Evolutionary conservation across 1,140 invertebrate genomes (phyloP).

Genomic region (Leptinotarsa texana): DNA sequence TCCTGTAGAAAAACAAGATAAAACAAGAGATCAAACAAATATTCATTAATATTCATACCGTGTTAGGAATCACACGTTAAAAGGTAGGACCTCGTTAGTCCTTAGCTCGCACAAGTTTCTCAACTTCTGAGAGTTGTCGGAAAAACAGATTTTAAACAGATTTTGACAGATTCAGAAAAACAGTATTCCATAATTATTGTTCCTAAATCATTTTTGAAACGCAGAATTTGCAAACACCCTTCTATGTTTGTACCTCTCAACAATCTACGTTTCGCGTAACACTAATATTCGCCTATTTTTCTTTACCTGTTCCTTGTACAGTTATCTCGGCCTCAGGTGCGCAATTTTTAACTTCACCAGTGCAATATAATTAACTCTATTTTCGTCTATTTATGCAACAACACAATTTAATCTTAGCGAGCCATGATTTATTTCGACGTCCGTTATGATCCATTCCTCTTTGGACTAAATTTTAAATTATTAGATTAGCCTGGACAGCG

Average conservation of each 20-base stretch:
- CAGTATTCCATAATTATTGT: too few species aligned
- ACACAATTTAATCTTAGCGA: conserved; percentile 29
- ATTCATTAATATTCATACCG: too few species aligned
- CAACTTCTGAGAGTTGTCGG: too few species aligned
- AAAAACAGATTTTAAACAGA: too few species aligned
- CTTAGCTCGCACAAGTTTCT: too few species aligned
- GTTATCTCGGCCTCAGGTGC: conserved; percentile 26
- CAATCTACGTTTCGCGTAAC: neutral
- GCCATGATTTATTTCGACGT: conserved; percentile 29
- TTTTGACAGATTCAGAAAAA: too few species aligned
- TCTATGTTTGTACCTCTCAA: neutral
- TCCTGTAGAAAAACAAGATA: too few species aligned
- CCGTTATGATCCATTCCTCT: conserved; percentile 30
- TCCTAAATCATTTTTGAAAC: too few species aligned
- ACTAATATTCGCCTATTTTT: conserved; percentile 21
- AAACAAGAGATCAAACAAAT: too few species aligned
- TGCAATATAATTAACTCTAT: conserved; percentile 28
- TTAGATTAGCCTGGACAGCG: conserved; percentile 21
- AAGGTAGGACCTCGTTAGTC: too few species aligned
- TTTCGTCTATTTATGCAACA: conserved; percentile 32
- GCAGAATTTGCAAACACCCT: too few species aligned
- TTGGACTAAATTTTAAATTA: conserved; percentile 31
- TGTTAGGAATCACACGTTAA: too few species aligned
- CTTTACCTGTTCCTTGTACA: conserved; percentile 21
- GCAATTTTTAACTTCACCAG: conserved; percentile 18